Base-by-base conservation (phyloP, 53 echinoderm and acorn worm genomes). In the Temnopleurus reevesii region DNA sequence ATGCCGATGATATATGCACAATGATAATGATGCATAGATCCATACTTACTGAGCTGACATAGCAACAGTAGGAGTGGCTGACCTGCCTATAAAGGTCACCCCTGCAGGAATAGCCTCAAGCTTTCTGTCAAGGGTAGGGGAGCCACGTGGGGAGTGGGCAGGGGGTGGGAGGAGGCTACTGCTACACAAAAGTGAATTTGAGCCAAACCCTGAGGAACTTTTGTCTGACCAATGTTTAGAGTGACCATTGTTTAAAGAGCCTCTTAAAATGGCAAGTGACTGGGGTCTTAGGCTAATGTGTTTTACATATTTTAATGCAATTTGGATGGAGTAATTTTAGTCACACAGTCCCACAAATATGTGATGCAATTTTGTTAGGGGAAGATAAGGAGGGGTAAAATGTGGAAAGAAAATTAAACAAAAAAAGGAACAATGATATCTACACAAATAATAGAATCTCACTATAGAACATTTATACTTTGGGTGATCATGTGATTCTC, bases 61-160 rank as follows among this genome's bases (percentile, higher is more conserved):
- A 17, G 29, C 71, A 66, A 30, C 47, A 8, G 49, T n/a, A n/a
- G 65, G 29, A 18, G 66, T 87, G 53, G 66, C 31, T 29, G 71
- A 87, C 88, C 65, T 46, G 46, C 65, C 45, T 18, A 17, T 30
- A 2, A 87, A 65, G 34, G 66, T 87, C 47, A 87, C 12, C 46
- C 30, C 47, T 0, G 88, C 53, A 87, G 88, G 88, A 71, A 66
- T 60, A 12, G 26, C 41, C 86, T 85, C 86, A 85, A 60, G 58
- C 59, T 85, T 85, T 85, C 86, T 85, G 59, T 85, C 86, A 27
- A 59, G 46, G 59, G 46, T 46, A 21, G 88, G 88, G 71, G 88
- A 87, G 25, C 8, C 35, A 24, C 25, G 88, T 87, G 88, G 88
- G 31, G 88, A 87, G 46, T 34, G 28, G 60, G 61, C 26, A 71